Evolutionary conservation across 2,888 invertebrate species (phyloP).

Genomic region (Pristionchus entomophagus): DNA sequence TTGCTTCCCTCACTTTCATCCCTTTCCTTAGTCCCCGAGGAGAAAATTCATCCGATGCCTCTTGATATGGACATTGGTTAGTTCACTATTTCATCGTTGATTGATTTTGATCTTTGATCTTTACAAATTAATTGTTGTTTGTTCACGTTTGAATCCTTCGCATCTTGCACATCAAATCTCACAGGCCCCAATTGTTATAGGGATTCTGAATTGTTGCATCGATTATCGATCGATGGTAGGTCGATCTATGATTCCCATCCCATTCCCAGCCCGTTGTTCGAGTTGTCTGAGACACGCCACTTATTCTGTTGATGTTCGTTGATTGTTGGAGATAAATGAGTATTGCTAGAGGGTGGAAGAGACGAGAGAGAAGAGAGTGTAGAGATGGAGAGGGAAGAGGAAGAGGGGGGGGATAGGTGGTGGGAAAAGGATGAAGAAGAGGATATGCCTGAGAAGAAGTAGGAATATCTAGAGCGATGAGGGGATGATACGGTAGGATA

Average conservation of each 20-base stretch:
- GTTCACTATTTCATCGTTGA: not conserved
- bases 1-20: not conserved
- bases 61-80: not conserved
- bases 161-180: not conserved
- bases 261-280: not conserved
- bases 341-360: constrained; percentile 16
- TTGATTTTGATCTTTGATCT: constrained; percentile 20
- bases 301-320: constrained; percentile 14
- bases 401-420: not conserved
- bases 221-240: constrained; percentile 15
- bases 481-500: not conserved
- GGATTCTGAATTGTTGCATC: not conserved
- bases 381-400: not conserved
- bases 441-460: not conserved
- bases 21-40: not conserved
- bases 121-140: constrained; percentile 5
- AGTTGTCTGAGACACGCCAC: constrained; percentile 1
- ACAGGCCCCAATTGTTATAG: not conserved
- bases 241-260: not conserved
- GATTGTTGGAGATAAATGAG: constrained; percentile 41
- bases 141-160: not conserved
- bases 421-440: constrained; percentile 33
- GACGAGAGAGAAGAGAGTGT: not conserved
- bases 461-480: not conserved
- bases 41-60: not conserved